These are phyloP conservation scores for Apeira syringaria DNA, from an alignment of 2,888 invertebrate genomes.

Conservation along the genomic window DNA sequence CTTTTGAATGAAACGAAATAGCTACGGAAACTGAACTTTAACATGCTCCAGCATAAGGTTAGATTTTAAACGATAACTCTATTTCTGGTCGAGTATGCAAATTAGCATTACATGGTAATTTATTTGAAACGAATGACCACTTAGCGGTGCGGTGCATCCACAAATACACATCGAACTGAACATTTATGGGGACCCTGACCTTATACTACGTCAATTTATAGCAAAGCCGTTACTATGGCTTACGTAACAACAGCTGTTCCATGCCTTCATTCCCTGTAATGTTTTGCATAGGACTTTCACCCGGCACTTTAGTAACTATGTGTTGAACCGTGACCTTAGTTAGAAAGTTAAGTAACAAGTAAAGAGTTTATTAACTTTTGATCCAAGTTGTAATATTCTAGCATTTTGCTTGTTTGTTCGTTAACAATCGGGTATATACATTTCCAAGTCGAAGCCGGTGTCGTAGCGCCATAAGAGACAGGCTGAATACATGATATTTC, in stretches of 20 bases:
- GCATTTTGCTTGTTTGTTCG: no score
- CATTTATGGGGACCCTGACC: constrained; percentile 82
- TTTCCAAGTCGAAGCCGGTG: no score
- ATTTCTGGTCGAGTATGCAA: constrained; percentile 74
- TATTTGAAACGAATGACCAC: constrained; percentile 84
- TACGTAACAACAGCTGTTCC: constrained; percentile 76
- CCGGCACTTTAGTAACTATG: constrained; percentile 37
- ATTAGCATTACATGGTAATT: constrained; percentile 83
- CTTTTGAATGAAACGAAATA: constrained; percentile 72
- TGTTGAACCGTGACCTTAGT: constrained; percentile 20
- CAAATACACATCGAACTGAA: constrained; percentile 60
- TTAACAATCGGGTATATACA: no score
- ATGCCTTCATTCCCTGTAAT: constrained; percentile 57
- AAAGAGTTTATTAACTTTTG: constrained; percentile 33
- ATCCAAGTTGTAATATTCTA: no score
- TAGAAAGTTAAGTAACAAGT: constrained; percentile 38
- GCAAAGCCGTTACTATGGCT: constrained; percentile 73
- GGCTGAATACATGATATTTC: no score
- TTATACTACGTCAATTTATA: constrained; percentile 81
- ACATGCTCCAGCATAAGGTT: constrained; percentile 41
- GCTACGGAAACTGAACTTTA: constrained; percentile 42
- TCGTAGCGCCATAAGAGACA: no score
- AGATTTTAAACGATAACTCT: constrained; percentile 44
- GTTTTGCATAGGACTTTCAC: constrained; percentile 70
- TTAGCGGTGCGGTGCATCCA: constrained; percentile 79